These are phyloP conservation scores for Xestia xanthographa DNA, from an alignment of 2,888 invertebrate species.

Conservation along the genomic window DNA sequence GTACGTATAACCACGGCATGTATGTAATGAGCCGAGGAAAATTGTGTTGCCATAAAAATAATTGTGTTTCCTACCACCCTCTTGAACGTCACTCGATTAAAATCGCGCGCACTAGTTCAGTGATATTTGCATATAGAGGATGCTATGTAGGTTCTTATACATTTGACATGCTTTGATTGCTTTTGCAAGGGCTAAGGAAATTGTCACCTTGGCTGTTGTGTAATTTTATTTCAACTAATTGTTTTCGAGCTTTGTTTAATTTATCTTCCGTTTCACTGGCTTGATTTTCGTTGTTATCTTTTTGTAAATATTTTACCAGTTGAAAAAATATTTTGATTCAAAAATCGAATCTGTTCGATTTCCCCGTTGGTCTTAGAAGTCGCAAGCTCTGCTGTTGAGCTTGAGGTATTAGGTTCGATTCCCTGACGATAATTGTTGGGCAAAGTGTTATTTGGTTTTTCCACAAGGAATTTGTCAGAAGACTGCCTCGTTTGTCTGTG, in stretches of 20 bases:
- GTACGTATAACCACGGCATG: constrained; percentile 84
- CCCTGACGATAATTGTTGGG: too few species aligned
- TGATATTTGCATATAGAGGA: constrained; percentile 64
- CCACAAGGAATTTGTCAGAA: too few species aligned
- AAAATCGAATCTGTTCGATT: not conserved
- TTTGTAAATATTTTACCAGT: not conserved
- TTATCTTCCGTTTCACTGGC: not conserved
- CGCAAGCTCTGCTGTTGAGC: not conserved
- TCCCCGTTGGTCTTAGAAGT: not conserved
- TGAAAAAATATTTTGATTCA: not conserved
- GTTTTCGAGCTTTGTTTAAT: too few species aligned
- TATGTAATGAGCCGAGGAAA: constrained; percentile 90
- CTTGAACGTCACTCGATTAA: constrained; percentile 81
- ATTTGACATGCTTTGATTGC: constrained; percentile 43
- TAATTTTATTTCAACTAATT: not conserved
- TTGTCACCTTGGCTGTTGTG: not conserved
- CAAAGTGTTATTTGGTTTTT: too few species aligned
- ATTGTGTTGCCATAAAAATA: constrained; percentile 91
- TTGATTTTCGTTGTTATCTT: not conserved
- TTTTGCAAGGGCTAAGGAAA: constrained; percentile 22
- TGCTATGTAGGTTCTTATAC: constrained; percentile 24
- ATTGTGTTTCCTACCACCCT: constrained; percentile 86
- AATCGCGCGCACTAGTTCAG: constrained; percentile 58
- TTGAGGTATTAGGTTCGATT: too few species aligned
- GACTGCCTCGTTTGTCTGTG: too few species aligned